These are phyloP conservation scores for Phortica okadai DNA, from an alignment of 2,888 invertebrate genomes.

Conservation along the genomic window DNA sequence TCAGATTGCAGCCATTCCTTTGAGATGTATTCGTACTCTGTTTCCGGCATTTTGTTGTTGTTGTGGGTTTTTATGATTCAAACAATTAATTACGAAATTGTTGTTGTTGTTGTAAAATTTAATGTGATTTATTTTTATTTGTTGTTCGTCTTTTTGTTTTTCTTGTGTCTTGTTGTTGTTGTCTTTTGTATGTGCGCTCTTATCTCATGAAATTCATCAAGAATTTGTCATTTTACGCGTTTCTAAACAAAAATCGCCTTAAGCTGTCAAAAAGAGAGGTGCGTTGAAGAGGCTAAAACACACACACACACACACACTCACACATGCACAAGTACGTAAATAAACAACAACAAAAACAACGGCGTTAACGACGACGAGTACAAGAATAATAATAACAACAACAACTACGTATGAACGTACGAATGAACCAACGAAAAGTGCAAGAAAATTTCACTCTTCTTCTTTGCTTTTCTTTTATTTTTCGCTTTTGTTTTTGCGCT, in stretches of 20 bases:
- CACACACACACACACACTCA: not conserved
- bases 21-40: conserved; percentile 83
- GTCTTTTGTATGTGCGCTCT: conserved; percentile 10
- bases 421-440: not conserved
- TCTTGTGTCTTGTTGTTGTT: not conserved
- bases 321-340: too few species aligned
- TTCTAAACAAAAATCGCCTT: conserved; percentile 52
- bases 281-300: not conserved
- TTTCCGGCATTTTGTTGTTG: conserved; percentile 74
- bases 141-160: conserved; percentile 31
- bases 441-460: conserved; percentile 28
- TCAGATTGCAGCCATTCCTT: conserved; percentile 88
- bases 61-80: not conserved
- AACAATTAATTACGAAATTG: not conserved
- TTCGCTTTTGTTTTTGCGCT: conserved; percentile 11
- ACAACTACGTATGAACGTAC: too few species aligned
- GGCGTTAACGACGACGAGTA: conserved; percentile 34
- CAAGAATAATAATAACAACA: conserved; percentile 3
- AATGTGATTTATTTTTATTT: not conserved
- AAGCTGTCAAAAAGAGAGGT: not conserved
- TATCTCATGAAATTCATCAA: conserved; percentile 53
- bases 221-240: conserved; percentile 53
- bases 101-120: not conserved
- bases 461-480: conserved; percentile 36
- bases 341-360: not conserved